phyloP scores from a whole-genome alignment of 2,888 invertebrate species.

The Seladonia tumulorum region DNA sequence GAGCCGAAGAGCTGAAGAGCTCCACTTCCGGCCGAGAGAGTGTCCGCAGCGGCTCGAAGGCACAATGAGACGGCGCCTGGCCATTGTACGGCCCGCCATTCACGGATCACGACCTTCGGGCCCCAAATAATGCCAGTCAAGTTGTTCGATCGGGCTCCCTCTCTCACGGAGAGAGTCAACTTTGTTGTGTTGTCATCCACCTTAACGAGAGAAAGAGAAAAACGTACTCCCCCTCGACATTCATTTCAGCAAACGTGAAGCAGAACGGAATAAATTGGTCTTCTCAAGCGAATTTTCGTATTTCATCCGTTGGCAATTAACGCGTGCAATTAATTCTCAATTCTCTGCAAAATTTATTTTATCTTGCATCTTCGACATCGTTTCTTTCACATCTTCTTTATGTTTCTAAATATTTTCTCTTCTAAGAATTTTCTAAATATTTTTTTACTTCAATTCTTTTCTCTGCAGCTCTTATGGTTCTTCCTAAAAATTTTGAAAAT shows the following conservation, averaged over 20 bases:
- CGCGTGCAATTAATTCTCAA: neutral
- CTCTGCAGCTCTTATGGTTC: no score
- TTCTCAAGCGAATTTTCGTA: neutral
- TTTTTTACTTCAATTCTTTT: no score
- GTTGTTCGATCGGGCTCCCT: slow-evolving; percentile 40
- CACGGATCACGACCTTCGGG: slow-evolving; percentile 65
- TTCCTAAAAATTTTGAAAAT: no score
- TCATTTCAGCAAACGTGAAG: neutral
- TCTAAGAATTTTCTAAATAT: no score
- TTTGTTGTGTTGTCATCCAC: slow-evolving; percentile 67
- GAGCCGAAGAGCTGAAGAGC: slow-evolving; percentile 22
- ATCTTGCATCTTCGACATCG: neutral
- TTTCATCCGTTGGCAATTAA: neutral
- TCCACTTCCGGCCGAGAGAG: slow-evolving; percentile 61
- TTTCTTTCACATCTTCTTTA: neutral
- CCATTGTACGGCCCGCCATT: slow-evolving; percentile 63
- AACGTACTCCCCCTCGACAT: neutral
- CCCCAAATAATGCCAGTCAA: slow-evolving; percentile 66
- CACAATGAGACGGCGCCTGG: slow-evolving; percentile 65
- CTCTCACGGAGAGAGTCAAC: slow-evolving; percentile 28
- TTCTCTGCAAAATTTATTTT: neutral
- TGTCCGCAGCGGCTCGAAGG: slow-evolving; percentile 14
- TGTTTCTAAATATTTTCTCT: no score
- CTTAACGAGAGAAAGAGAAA: slow-evolving; percentile 58
- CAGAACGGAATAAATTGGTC: neutral